A percentile compares a stretch with the other conserved stretches of the same genome.
Evolutionary conservation across 2,113 vertebrate species (phyloP).

Genomic region (Peromyscus polionotus): DNA sequence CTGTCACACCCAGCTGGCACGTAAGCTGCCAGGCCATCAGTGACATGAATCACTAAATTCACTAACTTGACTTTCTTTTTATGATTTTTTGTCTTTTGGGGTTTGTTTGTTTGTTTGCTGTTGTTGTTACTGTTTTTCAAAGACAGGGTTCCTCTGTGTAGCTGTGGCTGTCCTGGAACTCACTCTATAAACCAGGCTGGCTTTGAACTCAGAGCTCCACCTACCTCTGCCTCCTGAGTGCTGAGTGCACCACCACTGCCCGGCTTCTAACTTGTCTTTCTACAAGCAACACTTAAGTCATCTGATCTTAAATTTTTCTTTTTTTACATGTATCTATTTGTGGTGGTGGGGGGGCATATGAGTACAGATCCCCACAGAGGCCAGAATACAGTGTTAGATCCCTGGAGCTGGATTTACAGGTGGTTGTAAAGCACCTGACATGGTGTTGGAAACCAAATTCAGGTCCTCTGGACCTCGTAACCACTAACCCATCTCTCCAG

Average conservation of each 20-base stretch:
- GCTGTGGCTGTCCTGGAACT: background rate
- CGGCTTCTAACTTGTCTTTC: background rate
- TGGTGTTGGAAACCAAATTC: background rate
- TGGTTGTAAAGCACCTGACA: background rate
- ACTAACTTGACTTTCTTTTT: background rate
- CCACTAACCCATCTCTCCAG: background rate
- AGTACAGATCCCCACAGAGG: background rate
- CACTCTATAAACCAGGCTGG: background rate
- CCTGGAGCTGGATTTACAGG: background rate
- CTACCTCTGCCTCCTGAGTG: background rate
- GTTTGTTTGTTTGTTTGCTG: too few relatives aligned
- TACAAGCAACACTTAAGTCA: background rate
- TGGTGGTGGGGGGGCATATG: background rate
- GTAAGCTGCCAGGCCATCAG: background rate
- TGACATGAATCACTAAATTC: background rate
- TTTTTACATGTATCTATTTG: background rate
- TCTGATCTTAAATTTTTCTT: background rate
- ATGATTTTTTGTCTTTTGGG: rapidly evolving
- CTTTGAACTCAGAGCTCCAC: background rate
- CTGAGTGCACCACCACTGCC: background rate
- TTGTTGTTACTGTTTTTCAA: too few relatives aligned
- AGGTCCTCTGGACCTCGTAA: background rate
- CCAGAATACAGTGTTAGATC: background rate
- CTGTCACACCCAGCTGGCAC: background rate
- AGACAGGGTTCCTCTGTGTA: too few relatives aligned